These are phyloP conservation scores for Drosophila emarginata DNA, from an alignment of 2,888 invertebrate species.

Conservation along the genomic window DNA sequence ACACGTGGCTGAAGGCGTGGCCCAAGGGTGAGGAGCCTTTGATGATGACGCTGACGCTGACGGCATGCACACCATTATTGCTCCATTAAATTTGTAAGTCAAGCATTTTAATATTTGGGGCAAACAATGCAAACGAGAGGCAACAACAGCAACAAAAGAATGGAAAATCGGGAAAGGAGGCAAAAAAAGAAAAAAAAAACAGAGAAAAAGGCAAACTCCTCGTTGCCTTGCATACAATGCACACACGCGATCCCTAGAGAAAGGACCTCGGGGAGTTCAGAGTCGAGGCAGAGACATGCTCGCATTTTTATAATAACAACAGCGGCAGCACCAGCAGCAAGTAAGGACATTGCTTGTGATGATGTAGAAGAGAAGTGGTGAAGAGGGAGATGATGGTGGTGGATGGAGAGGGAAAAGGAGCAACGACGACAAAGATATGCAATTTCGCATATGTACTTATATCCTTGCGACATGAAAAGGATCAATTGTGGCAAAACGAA, in stretches of 20 bases:
- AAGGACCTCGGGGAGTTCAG: slow-evolving; percentile 46
- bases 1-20: slow-evolving; percentile 49
- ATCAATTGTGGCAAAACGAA: slow-evolving; percentile 79
- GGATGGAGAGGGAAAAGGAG: slow-evolving; percentile 34
- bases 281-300: slow-evolving; percentile 33
- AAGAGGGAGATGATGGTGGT: not conserved
- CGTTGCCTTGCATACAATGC: slow-evolving; percentile 30
- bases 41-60: not conserved
- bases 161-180: no score
- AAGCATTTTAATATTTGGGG: slow-evolving; percentile 78
- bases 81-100: slow-evolving; percentile 77
- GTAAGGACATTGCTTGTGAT: slow-evolving; percentile 4
- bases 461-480: slow-evolving; percentile 79
- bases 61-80: slow-evolving; percentile 66
- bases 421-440: slow-evolving; percentile 71
- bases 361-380: not conserved
- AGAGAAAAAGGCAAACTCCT: slow-evolving; percentile 42
- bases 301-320: slow-evolving; percentile 49
- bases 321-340: slow-evolving; percentile 28
- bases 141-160: slow-evolving; percentile 23
- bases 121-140: slow-evolving; percentile 74
- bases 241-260: slow-evolving; percentile 43
- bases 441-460: slow-evolving; percentile 79
- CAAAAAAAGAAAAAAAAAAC: not conserved
- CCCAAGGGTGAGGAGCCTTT: slow-evolving; percentile 14